Evolutionary conservation across 2,888 invertebrate genomes (phyloP), one percentile per base, ranked within the genome.

Genomic region (Raillietiella orientalis): DNA sequence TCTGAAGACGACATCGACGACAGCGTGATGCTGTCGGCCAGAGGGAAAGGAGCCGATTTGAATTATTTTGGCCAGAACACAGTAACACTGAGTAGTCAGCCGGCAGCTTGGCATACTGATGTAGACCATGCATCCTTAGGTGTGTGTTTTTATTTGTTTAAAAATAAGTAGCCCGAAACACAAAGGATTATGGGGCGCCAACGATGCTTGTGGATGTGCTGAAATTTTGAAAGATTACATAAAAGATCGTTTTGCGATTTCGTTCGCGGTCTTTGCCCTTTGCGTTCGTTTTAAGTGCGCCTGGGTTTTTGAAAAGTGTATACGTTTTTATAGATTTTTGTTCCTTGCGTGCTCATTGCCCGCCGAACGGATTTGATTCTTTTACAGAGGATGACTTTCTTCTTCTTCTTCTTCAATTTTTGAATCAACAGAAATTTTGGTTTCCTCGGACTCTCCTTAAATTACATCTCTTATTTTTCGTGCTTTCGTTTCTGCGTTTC

Each of bases 1-100:
- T 45, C 48, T 5, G 56, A 56, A 30, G 56, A 55, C 32, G 55
- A 55, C 33, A 47, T 46, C n/a, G n/a, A n/a, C n/a, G n/a, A n/a
- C n/a, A n/a, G n/a, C n/a, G n/a, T n/a, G n/a, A n/a, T n/a, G n/a
- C n/a, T n/a, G n/a, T n/a, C n/a, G n/a, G n/a, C n/a, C n/a, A n/a
- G n/a, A n/a, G n/a, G n/a, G n/a, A n/a, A n/a, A n/a, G 36, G 35
- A 14, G 44, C 44, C 14, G 49, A 49, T 31, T 44, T 46, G 28
- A 40, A 43, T 22, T 56, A 55, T 40, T 56, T 55, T 36, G 49
- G 50, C 19, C 54, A 54, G 36, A 51, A 53, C 34, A 50, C 54
- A 30, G 44, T 50, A 34, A 47, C 49, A 21, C 38, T 52, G 30
- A 46, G 49, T 32, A 49, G 44, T 31, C 49, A 49, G 34, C 38